Base-by-base conservation (phyloP, 2,797 vertebrate species). In the Myotis myotis region DNA sequence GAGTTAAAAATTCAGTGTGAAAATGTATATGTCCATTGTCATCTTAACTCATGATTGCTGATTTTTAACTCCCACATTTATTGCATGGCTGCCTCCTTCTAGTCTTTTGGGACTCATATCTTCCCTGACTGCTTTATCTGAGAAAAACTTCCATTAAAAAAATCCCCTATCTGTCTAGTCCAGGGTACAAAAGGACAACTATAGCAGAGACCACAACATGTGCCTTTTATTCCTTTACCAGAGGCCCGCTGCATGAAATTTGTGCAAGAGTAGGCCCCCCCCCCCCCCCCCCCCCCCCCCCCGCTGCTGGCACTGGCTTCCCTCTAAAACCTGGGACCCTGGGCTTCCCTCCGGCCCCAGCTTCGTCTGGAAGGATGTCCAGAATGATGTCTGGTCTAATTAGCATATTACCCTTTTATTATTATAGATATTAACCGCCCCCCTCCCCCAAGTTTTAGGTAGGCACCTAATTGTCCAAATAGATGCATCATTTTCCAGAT, bases 1-100 rank as follows among this genome's bases (percentile, higher is more conserved):
- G 25, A 82, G 91, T 93, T 80, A 28, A 91, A 94, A 83, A 22
- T 86, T 91, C 30, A 76, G 51, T 68, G 55, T 84, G 57, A 81
- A 87, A 33, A 60, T 15, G 28, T 30, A n/a, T 6, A 10, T 28
- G 30, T 68, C 1, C 3, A 12, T 55, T 87, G 64, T 88, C 33
- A 44, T 89, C 71, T 78, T 78, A 93, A 85, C 49, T 91, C 23
- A 51, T 2, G 15, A 33, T 57, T 62, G 23, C 66, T 89, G 60
- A 22, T 30, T 82, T 79, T 62, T 74, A 76, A 86, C 23, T 62
- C 22, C 41, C 30, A 51, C 17, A 1, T 71, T 44, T 79, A n/a
- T 55, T 30, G 62, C 3, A 12, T 22, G 30, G 30, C 71, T 86
- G 15, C 20, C 16, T 80, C 25, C 15, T 75, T 53, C 10, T 62